Conservation (phyloP, 2,797 vertebrate species). For the Bufotes viridis region DNA sequence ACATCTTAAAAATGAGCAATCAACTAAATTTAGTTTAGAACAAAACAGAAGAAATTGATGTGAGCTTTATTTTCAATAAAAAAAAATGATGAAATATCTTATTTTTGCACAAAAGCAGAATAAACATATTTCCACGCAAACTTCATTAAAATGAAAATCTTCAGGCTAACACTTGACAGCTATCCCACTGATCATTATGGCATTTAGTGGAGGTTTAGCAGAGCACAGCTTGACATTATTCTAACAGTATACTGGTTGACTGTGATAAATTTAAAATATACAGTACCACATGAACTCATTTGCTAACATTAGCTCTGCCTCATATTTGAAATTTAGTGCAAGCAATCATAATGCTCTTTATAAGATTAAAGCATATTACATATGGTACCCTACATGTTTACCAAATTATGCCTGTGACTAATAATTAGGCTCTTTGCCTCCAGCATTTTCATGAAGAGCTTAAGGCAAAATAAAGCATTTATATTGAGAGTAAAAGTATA, state of each 20-base stretch:
- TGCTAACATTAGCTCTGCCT: slow-evolving; percentile 51
- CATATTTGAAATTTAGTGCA: slow-evolving; percentile 41
- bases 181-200: slow-evolving; percentile 57
- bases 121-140: slow-evolving; percentile 50
- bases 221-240: slow-evolving; percentile 55
- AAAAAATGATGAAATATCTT: slow-evolving; percentile 35
- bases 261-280: slow-evolving; percentile 56
- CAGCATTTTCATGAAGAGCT: slow-evolving; percentile 29
- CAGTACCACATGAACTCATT: slow-evolving; percentile 51
- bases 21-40: slow-evolving; percentile 36
- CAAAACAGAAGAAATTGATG: slow-evolving; percentile 29
- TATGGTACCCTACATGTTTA: slow-evolving; percentile 41
- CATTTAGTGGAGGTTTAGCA: slow-evolving; percentile 51
- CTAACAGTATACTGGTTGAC: slow-evolving; percentile 49
- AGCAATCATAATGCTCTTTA: slow-evolving; percentile 32
- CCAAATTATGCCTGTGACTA: slow-evolving; percentile 21
- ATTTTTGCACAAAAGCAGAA: slow-evolving; percentile 45
- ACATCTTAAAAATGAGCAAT: neutral
- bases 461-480: slow-evolving; percentile 4
- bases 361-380: slow-evolving; percentile 53
- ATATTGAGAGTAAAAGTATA: neutral
- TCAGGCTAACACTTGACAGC: slow-evolving; percentile 48
- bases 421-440: slow-evolving; percentile 29
- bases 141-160: slow-evolving; percentile 51
- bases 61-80: slow-evolving; percentile 27